Base-by-base conservation (phyloP, 2,888 invertebrate genomes). In the Drosophila histrio region DNA sequence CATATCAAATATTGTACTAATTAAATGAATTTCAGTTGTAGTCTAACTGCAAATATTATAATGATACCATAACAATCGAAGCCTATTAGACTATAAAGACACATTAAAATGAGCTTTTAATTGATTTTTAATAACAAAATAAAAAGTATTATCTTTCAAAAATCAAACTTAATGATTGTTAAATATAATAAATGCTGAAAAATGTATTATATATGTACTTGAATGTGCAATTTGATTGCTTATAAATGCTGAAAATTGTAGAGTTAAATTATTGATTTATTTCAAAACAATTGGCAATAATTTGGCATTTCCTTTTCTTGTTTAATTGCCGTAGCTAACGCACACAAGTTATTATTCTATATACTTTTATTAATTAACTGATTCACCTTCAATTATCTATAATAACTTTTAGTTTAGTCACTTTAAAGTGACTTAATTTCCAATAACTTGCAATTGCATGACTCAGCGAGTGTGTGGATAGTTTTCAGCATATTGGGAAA, bases 391-490 rank as follows among this genome's bases (percentile, higher is more conserved):
- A 38, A 19, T 2, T 19, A 19, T 0, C 38, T 26, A n/a, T 5
- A 50, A 24, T 28, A 5, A 1, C 15, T 5, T 11, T 5, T 28
- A 19, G 19, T 13, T 38, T 6, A 50, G 9, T 13, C 5, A 6
- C 6, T 9, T 50, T 38, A 2, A n/a, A 50, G 26, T 38, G 26
- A 6, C 19, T 50, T 2, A 52, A 38, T 52, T 38, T n/a, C 38
- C 5, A 26, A 38, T 17, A 17, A 26, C n/a, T 13, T 26, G 36
- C 26, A 19, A 17, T n/a, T 38, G 9, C n/a, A 8, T 52, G 50
- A 52, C 19, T 52, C 50, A 52, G 50, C n/a, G 38, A 72, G 75
- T 52, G 75, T 57, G 43, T 72, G n/a, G n/a, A 53, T 49, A 28
- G 26, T 11, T n/a, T 47, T 69, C 56, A 54, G n/a, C 7, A 13